phyloP scores from a whole-genome alignment of 2,797 vertebrate species.

The Helarctos malayanus region DNA sequence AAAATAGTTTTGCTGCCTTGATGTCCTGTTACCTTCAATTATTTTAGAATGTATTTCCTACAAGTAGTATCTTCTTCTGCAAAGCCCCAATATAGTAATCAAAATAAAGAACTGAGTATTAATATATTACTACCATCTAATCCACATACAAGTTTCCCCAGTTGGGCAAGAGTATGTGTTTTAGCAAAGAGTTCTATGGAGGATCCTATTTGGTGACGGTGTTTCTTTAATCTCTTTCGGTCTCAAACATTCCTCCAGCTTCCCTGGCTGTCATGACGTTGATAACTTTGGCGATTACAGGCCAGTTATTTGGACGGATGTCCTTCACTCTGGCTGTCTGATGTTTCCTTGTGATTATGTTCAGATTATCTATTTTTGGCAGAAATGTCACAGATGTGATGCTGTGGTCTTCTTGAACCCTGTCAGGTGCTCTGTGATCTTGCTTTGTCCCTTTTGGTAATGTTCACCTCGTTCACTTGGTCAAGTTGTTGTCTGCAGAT shows the following conservation, averaged over 20 bases:
- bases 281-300: not conserved
- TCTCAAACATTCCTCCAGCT: not conserved
- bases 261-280: not conserved
- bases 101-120: not conserved
- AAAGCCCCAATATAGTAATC: not conserved
- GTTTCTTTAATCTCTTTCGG: not conserved
- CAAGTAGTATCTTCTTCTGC: not conserved
- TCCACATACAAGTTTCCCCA: not conserved
- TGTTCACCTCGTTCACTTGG: not conserved
- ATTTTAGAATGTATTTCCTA: conserved; percentile 4
- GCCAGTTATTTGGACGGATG: not conserved
- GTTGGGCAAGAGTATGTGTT: not conserved
- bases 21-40: not conserved
- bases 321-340: not conserved
- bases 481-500: not conserved
- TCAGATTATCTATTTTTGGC: not conserved
- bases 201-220: not conserved
- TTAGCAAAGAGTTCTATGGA: not conserved
- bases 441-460: not conserved
- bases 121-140: not conserved
- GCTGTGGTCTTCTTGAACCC: not conserved
- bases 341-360: not conserved
- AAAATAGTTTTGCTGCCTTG: not conserved
- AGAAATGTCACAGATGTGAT: not conserved
- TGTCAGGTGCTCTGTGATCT: not conserved